Conservation (phyloP, 1,140 invertebrate genomes). For the Drepana arcuata region DNA sequence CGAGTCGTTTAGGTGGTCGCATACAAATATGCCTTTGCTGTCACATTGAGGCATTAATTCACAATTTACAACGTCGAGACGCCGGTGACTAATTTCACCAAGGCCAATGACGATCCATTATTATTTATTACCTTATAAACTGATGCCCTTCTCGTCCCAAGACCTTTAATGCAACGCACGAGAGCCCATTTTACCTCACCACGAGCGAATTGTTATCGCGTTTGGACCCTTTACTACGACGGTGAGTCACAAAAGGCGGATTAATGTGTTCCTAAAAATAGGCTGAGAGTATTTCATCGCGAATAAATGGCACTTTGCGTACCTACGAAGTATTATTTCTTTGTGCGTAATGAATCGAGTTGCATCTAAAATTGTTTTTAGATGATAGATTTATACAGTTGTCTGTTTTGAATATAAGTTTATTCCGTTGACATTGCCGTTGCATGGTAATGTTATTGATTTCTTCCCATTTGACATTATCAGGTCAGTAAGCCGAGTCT, state of each 20-base stretch:
- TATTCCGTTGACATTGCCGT: background rate
- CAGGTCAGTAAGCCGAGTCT: no score
- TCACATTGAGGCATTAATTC: constrained; percentile 32
- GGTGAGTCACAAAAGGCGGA: constrained; percentile 49
- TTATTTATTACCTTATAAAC: constrained; percentile 68
- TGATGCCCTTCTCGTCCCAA: constrained; percentile 22
- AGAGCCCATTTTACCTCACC: constrained; percentile 24
- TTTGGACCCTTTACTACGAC: constrained; percentile 52
- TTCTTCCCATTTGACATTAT: no score
- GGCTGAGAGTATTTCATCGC: constrained; percentile 27
- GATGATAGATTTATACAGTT: constrained; percentile 10
- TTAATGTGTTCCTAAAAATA: constrained; percentile 52
- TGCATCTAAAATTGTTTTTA: constrained; percentile 9
- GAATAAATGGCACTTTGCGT: no score
- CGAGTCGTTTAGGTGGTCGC: no score
- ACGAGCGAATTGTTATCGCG: constrained; percentile 27
- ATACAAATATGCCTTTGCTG: constrained; percentile 7
- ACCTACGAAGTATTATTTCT: no score
- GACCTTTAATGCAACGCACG: constrained; percentile 21
- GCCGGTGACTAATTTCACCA: constrained; percentile 56
- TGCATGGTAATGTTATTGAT: constrained; percentile 6
- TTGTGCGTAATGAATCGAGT: no score
- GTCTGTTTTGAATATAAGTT: background rate
- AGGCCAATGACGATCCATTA: constrained; percentile 64
- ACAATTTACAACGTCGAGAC: constrained; percentile 48